Evolutionary conservation across 1,140 invertebrate genomes (phyloP).

Genomic region (Venustaconcha ellipsiformis): DNA sequence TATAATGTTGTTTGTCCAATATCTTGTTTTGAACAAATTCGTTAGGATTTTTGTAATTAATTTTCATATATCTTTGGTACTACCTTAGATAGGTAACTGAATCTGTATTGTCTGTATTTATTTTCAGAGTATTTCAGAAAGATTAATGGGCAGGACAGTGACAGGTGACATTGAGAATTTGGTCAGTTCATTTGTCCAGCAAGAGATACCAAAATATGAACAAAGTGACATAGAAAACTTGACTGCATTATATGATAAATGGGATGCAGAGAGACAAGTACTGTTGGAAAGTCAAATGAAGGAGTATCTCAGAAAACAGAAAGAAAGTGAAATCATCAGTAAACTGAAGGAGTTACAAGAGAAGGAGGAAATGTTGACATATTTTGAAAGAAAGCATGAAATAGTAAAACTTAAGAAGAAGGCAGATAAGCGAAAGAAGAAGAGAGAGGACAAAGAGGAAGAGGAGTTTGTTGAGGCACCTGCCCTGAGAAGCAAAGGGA

Average conservation of each 20-base stretch:
- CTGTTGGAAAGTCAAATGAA: background rate
- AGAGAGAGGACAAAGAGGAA: background rate
- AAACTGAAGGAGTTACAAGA: slow-evolving; percentile 18
- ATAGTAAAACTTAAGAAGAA: background rate
- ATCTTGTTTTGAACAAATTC: too few relatives aligned
- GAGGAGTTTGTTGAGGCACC: slow-evolving; percentile 23
- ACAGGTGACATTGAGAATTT: too few relatives aligned
- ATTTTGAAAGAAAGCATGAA: slow-evolving; percentile 12
- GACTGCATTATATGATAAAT: slow-evolving; percentile 1
- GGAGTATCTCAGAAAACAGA: background rate
- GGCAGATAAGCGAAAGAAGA: background rate
- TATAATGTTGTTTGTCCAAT: too few relatives aligned
- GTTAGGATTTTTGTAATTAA: too few relatives aligned
- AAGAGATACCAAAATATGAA: slow-evolving; percentile 7
- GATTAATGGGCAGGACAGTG: too few relatives aligned
- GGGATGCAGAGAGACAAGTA: slow-evolving; percentile 2
- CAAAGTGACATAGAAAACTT: slow-evolving; percentile 2
- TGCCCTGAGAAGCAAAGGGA: slow-evolving; percentile 1
- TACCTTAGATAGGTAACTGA: too few relatives aligned
- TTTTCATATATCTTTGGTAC: too few relatives aligned
- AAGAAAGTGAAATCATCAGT: slow-evolving; percentile 1
- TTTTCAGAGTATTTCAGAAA: too few relatives aligned
- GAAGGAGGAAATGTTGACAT: slow-evolving; percentile 18
- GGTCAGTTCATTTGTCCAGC: too few relatives aligned
- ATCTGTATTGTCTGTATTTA: too few relatives aligned